Evolutionary conservation across 2,888 invertebrate species (phyloP).

Genomic region (Pemphredon lugubris): DNA sequence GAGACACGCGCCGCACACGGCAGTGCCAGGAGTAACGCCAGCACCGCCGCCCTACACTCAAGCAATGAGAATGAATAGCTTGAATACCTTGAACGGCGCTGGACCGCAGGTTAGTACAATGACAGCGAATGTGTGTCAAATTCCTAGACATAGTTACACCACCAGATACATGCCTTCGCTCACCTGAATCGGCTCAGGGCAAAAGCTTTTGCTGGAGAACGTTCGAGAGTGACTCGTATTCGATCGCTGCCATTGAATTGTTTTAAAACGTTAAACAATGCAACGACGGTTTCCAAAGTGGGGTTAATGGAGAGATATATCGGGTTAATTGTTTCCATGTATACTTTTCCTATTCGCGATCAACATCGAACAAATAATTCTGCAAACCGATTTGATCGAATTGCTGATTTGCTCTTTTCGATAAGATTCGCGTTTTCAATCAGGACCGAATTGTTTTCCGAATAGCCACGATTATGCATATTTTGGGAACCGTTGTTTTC

Average conservation of each 20-base stretch:
- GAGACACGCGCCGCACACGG: slow-evolving; percentile 81
- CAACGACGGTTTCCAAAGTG: no score
- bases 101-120: slow-evolving; percentile 82
- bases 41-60: slow-evolving; percentile 89
- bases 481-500: no score
- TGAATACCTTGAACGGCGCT: slow-evolving; percentile 81
- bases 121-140: slow-evolving; percentile 59
- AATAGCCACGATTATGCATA: no score
- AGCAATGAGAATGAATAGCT: slow-evolving; percentile 82
- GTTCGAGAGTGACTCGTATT: slow-evolving; percentile 11
- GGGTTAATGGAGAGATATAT: no score
- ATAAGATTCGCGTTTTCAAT: no score
- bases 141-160: slow-evolving; percentile 57
- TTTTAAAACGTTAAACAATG: background rate
- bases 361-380: no score
- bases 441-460: no score
- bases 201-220: slow-evolving; percentile 6
- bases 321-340: no score
- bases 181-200: slow-evolving; percentile 42
- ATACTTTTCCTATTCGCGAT: no score
- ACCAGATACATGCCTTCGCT: slow-evolving; percentile 39
- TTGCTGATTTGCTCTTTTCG: no score
- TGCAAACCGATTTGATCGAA: no score
- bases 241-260: slow-evolving; percentile 13
- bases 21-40: slow-evolving; percentile 90